A percentile compares a stretch with the other conserved stretches of the same genome.
Evolutionary conservation across 2,113 vertebrate species (phyloP).

Genomic region (Dipodomys stephensi): DNA sequence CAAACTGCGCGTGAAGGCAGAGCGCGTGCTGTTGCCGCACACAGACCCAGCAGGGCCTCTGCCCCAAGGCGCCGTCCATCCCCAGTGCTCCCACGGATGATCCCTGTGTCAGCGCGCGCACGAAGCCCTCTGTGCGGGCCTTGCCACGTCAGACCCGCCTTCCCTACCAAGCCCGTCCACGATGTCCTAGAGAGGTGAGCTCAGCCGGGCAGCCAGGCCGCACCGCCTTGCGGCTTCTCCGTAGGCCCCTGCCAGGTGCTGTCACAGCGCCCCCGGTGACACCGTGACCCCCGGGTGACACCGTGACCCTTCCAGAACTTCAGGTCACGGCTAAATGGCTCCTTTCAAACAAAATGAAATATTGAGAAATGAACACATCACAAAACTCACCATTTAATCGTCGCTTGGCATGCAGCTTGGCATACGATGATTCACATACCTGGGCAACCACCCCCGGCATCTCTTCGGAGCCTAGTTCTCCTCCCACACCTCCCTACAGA

Average conservation of each 20-base stretch:
- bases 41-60: rapidly evolving
- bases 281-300: too few relatives aligned
- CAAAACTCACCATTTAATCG: rapidly evolving
- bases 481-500: not conserved
- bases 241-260: too few relatives aligned
- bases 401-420: not conserved
- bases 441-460: rapidly evolving
- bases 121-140: too few relatives aligned
- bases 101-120: too few relatives aligned
- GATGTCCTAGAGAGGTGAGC: too few relatives aligned
- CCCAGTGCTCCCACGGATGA: too few relatives aligned
- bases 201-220: too few relatives aligned
- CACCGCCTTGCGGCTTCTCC: too few relatives aligned
- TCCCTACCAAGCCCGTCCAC: too few relatives aligned
- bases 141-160: too few relatives aligned
- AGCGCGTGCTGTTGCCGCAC: not conserved
- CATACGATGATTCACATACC: rapidly evolving
- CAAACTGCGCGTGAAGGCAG: not conserved
- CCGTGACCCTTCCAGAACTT: not conserved
- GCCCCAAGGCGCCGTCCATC: too few relatives aligned
- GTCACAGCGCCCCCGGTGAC: too few relatives aligned
- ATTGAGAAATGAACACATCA: not conserved
- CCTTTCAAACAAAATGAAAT: not conserved
- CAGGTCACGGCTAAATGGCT: not conserved
- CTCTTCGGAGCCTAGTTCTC: rapidly evolving